Percentiles rank a stretch among this genome's conserved stretches.
These are phyloP conservation scores for Tyrannus savana DNA, from an alignment of 2,113 vertebrate species.

Conservation along the genomic window DNA sequence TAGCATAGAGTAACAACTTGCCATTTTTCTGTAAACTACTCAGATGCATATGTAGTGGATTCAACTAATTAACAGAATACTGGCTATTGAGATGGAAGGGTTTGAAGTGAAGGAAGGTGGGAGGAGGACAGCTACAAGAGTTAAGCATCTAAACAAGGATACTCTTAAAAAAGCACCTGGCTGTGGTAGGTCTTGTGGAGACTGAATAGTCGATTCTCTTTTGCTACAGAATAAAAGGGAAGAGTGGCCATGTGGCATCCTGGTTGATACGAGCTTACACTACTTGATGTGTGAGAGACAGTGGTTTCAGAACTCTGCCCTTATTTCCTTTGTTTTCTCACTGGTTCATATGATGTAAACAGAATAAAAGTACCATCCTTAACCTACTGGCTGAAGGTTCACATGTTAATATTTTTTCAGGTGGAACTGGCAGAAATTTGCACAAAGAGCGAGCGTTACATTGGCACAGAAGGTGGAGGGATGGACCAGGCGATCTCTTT, in stretches of 20 bases:
- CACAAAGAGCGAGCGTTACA: slow-evolving; percentile 88
- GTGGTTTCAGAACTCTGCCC: not conserved
- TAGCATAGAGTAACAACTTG: not conserved
- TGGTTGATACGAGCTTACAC: not conserved
- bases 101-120: not conserved
- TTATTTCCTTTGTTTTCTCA: not conserved
- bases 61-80: not conserved
- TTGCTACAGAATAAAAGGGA: not conserved
- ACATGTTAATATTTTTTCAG: slow-evolving; percentile 67
- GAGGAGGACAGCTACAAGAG: not conserved
- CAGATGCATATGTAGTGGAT: not conserved
- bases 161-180: not conserved
- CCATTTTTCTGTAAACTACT: not conserved
- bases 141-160: not conserved
- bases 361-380: not conserved
- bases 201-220: not conserved
- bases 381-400: not conserved
- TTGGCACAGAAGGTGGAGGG: slow-evolving; percentile 97
- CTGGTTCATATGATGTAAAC: not conserved
- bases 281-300: not conserved
- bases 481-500: slow-evolving; percentile 99
- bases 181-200: not conserved
- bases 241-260: not conserved
- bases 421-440: slow-evolving; percentile 91
- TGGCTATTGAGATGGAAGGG: not conserved